Evolutionary conservation across 1,140 invertebrate genomes (phyloP).

Genomic region (Bombyx mori): DNA sequence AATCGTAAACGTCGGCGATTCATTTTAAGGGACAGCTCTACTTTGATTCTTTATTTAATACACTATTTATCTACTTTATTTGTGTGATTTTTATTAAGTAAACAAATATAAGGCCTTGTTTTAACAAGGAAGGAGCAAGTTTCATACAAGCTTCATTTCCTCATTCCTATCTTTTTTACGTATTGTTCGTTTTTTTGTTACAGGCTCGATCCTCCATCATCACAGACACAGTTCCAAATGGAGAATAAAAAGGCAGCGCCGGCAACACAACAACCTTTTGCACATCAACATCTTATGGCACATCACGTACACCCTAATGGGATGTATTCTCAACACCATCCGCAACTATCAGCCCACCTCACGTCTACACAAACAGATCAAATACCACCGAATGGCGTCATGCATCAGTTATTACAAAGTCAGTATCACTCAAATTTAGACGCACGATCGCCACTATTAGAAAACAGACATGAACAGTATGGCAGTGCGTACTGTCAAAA

Average conservation of each 20-base stretch:
- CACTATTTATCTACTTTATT: no score
- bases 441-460: slow-evolving; percentile 63
- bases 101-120: no score
- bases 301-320: slow-evolving; percentile 66
- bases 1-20: no score
- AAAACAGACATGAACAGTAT: slow-evolving; percentile 67
- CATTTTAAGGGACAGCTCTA: no score
- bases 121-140: no score
- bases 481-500: slow-evolving; percentile 48
- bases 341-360: slow-evolving; percentile 49
- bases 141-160: no score
- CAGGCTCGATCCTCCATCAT: slow-evolving; percentile 79
- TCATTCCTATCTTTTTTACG: neutral
- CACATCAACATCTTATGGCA: slow-evolving; percentile 63
- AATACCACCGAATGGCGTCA: slow-evolving; percentile 63
- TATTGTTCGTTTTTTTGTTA: slow-evolving; percentile 45
- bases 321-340: slow-evolving; percentile 57
- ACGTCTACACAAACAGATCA: slow-evolving; percentile 67
- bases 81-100: no score
- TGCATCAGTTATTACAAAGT: slow-evolving; percentile 59
- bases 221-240: slow-evolving; percentile 75
- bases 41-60: no score
- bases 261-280: slow-evolving; percentile 61
- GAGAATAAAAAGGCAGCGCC: slow-evolving; percentile 77
- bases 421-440: slow-evolving; percentile 65